Base-by-base conservation (phyloP, 2,797 vertebrate genomes). In the Knipowitschia caucasica region DNA sequence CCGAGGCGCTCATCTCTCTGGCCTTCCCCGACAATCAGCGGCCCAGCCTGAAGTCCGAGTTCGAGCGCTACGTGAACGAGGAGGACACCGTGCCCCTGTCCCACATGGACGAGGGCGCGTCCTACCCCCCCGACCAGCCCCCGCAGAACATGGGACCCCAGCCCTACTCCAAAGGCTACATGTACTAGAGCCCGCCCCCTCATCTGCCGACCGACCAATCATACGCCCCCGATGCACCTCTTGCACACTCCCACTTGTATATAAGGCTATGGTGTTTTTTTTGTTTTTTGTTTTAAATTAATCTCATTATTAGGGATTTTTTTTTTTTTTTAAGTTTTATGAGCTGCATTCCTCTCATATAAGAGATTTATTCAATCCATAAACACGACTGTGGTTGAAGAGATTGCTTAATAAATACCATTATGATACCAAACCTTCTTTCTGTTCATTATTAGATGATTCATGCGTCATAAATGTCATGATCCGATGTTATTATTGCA, bases 51-150 rank as follows among this genome's bases (percentile, higher is more conserved):
- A 96, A 91, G 86, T 91, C 92, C 0, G 94, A 98, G 78, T 85
- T 94, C 0, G 94, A 95, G 53, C 90, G 91, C 67, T 95, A 93
- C 7, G 67, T 95, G 89, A 94, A 95, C 7, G 93, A 98, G 78
- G 95, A 97, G 85, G 95, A 97, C 86, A 98, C 96, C 0, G 91
- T 98, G 71, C 96, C 96, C 6, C 88, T 98, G 55, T 94, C 94
- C 9, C 96, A 99, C 88, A 86, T 98, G 87, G 94, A 96, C 0
- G 93, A 98, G 75, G 90, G 56, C 0, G 64, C 82, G 0, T 47
- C 91, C 68, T 94, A 92, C 68, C 82, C 92, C 78, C 84, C 92
- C 0, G 93, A 95, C 63, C 83, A 79, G 66, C 73, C 78, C 52
- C 86, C 91, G 0, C 89, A 91, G 46, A 87, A 82, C 78, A 84